Evolutionary conservation across 2,888 invertebrate genomes (phyloP), one percentile per base, ranked within the genome.

Genomic region (Zygaena filipendulae): DNA sequence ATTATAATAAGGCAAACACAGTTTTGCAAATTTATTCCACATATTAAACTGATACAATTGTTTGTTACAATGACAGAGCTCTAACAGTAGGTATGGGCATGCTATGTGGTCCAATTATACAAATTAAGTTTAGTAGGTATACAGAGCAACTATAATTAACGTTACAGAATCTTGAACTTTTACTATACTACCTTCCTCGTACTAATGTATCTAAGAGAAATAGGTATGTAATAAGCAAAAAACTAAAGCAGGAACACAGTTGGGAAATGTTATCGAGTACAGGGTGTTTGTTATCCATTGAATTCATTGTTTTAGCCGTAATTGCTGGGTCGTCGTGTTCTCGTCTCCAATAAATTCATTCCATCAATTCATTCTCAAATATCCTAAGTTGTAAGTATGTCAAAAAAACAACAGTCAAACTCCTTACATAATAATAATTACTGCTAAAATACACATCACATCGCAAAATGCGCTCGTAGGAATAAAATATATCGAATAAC

Each of bases 401-500:
- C 77, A 79, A 79, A 77, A n/a, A 75, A 79, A 77, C 75, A 79
- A 77, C 77, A 79, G 77, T 77, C 77, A 79, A 79, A 79, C 77
- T 77, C 71, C 77, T 77, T 79, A 77, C 66, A 75, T 72, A 69
- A 75, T 77, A 75, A 81, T 80, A 75, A 80, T 80, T 81, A 81
- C 75, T 74, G 79, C 80, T 83, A 82, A 75, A 82, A 82, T 83
- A 83, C 77, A 79, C 77, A 75, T 77, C 77, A 77, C 75, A 75
- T 87, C 87, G 87, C 87, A 87, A 87, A 86, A 86, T 86, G 86
- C 85, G 85, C 86, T 84, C 85, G 85, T 86, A 85, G 86, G 84
- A 86, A 87, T 87, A 87, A 86, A 87, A 87, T 86, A 87, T 87
- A 87, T 84, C 84, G 85, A 85, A 80, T 80, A 80, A 81, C 79